phyloP scores from a whole-genome alignment of 2,113 vertebrate species.

The Gasterosteus aculeatus region DNA sequence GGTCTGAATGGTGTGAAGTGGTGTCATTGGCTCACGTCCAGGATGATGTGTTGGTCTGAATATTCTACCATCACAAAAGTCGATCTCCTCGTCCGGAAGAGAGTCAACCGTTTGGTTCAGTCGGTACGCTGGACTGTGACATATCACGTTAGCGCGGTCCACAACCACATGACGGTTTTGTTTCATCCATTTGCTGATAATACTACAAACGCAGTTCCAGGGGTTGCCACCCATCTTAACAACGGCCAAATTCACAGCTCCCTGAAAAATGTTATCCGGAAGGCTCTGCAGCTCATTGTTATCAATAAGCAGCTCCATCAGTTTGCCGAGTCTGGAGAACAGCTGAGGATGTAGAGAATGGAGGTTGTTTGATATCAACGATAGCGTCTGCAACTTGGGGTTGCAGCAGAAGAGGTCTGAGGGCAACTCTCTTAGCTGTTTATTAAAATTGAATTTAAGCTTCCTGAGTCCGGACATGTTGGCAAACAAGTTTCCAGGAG shows the following conservation, averaged over 20 bases:
- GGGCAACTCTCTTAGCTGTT: slow-evolving; percentile 80
- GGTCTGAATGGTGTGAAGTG: background rate
- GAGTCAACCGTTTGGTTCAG: slow-evolving; percentile 42
- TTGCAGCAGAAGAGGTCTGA: slow-evolving; percentile 82
- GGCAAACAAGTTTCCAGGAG: slow-evolving; percentile 85
- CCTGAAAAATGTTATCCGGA: slow-evolving; percentile 77
- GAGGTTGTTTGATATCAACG: slow-evolving; percentile 81
- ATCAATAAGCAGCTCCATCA: slow-evolving; percentile 78
- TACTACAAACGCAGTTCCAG: slow-evolving; percentile 87
- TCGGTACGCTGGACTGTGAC: slow-evolving; percentile 56
- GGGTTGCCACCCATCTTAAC: slow-evolving; percentile 80
- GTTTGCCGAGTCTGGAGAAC: slow-evolving; percentile 78
- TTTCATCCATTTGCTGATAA: slow-evolving; percentile 84
- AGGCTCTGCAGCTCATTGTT: slow-evolving; percentile 78
- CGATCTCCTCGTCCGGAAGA: slow-evolving; percentile 58
- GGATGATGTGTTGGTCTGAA: background rate
- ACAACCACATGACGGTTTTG: slow-evolving; percentile 62
- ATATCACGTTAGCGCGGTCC: slow-evolving; percentile 61
- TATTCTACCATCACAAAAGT: slow-evolving; percentile 25
- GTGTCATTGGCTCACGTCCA: background rate
- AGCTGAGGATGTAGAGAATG: slow-evolving; percentile 76
- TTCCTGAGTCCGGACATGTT: slow-evolving; percentile 85
- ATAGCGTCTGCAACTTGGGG: slow-evolving; percentile 79
- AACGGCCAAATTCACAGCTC: slow-evolving; percentile 8
- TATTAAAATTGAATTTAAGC: slow-evolving; percentile 82